These are phyloP conservation scores for Bembecia ichneumoniformis DNA, from an alignment of 2,888 invertebrate genomes.

Conservation along the genomic window DNA sequence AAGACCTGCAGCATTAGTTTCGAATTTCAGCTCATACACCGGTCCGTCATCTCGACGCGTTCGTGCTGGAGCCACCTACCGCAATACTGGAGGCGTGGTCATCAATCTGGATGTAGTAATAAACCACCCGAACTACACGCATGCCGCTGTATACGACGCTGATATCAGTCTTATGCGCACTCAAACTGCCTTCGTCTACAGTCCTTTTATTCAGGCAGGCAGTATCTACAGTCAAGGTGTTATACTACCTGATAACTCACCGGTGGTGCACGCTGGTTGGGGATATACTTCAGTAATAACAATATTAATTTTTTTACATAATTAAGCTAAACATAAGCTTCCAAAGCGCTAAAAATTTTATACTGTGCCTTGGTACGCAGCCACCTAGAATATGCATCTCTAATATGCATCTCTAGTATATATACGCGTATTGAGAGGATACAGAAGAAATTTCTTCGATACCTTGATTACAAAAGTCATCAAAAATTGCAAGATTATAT, in stretches of 20 bases:
- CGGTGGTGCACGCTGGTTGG: slow-evolving; percentile 38
- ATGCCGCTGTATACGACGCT: slow-evolving; percentile 16
- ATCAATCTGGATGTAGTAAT: slow-evolving; percentile 11
- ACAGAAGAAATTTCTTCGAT: too few relatives aligned
- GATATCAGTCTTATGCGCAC: slow-evolving; percentile 34
- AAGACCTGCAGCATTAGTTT: neutral
- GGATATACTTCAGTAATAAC: slow-evolving; percentile 25
- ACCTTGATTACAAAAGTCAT: too few relatives aligned
- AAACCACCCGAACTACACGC: slow-evolving; percentile 30
- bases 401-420: too few relatives aligned
- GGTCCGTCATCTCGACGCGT: slow-evolving; percentile 25
- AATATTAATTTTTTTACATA: slow-evolving; percentile 7
- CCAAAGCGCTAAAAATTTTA: too few relatives aligned
- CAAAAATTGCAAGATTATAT: too few relatives aligned
- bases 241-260: slow-evolving; percentile 18
- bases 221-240: slow-evolving; percentile 17
- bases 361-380: too few relatives aligned
- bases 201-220: slow-evolving; percentile 18
- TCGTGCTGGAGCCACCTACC: slow-evolving; percentile 35
- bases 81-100: slow-evolving; percentile 34
- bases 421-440: too few relatives aligned
- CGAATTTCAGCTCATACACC: slow-evolving; percentile 5
- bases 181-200: slow-evolving; percentile 12
- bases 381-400: too few relatives aligned
- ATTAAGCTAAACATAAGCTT: too few relatives aligned